Conservation (phyloP, 2,113 vertebrate species). For the Gymnogyps californianus region DNA sequence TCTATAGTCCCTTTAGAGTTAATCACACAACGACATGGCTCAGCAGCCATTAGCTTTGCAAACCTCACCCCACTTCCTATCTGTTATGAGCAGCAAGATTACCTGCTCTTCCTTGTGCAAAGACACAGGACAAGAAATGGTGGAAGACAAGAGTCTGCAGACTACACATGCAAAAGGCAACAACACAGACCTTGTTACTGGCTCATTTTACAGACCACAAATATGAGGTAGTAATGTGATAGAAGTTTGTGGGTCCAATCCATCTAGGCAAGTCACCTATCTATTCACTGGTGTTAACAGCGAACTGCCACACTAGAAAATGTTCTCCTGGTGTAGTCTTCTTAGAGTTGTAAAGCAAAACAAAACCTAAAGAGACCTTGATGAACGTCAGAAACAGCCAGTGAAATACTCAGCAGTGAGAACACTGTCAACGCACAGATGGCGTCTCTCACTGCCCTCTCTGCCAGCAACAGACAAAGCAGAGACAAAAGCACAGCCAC, state of each 20-base stretch:
- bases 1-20: not conserved
- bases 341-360: not conserved
- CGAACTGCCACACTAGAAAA: not conserved
- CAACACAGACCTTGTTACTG: not conserved
- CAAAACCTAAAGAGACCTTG: not conserved
- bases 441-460: not conserved
- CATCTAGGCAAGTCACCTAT: not conserved
- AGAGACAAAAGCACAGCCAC: not conserved
- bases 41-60: not conserved
- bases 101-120: not conserved
- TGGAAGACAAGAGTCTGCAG: not conserved
- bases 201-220: not conserved
- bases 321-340: not conserved
- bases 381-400: not conserved
- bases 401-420: not conserved
- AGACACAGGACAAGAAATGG: not conserved
- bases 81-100: not conserved
- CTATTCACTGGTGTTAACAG: not conserved
- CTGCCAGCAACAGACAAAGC: not conserved
- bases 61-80: not conserved
- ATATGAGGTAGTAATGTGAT: not conserved
- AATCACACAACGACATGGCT: not conserved
- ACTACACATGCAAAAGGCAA: not conserved
- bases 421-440: not conserved
- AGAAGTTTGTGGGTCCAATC: not conserved